These are phyloP conservation scores for Plagiodera versicolora DNA, from an alignment of 2,888 invertebrate species.

Conservation along the genomic window DNA sequence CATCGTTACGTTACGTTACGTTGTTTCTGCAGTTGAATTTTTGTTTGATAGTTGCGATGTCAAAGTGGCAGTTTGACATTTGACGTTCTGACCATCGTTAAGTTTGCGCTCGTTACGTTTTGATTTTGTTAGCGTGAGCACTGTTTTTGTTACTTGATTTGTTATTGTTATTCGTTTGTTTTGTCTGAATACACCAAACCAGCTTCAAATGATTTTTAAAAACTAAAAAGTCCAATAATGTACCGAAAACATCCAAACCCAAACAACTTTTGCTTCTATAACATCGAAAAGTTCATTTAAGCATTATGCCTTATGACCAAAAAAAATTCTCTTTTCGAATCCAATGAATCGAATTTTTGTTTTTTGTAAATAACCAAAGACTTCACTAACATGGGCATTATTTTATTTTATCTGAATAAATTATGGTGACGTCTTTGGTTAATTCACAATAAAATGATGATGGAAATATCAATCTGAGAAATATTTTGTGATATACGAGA, in stretches of 20 bases:
- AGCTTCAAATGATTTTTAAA: too few species aligned
- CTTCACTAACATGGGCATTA: not conserved
- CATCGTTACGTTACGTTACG: not conserved
- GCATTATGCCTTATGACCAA: too few species aligned
- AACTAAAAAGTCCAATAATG: too few species aligned
- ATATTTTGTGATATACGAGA: not conserved
- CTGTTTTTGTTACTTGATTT: not conserved
- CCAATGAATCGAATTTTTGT: not conserved
- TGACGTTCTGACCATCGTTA: not conserved
- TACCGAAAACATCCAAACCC: too few species aligned
- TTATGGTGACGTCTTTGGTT: not conserved
- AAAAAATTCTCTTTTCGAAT: not conserved
- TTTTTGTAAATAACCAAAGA: not conserved
- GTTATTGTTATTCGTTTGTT: not conserved
- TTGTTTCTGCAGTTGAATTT: constrained; percentile 3
- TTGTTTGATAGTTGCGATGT: not conserved
- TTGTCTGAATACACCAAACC: too few species aligned
- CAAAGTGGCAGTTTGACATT: not conserved
- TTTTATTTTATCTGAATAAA: not conserved
- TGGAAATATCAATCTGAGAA: not conserved
- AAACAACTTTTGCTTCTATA: too few species aligned
- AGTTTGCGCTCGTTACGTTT: constrained; percentile 12
- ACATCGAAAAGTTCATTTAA: too few species aligned
- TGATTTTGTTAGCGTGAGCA: not conserved
- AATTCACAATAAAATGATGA: not conserved